These are phyloP conservation scores for Nasonia giraulti DNA, from an alignment of 1,140 invertebrate species.

Conservation along the genomic window DNA sequence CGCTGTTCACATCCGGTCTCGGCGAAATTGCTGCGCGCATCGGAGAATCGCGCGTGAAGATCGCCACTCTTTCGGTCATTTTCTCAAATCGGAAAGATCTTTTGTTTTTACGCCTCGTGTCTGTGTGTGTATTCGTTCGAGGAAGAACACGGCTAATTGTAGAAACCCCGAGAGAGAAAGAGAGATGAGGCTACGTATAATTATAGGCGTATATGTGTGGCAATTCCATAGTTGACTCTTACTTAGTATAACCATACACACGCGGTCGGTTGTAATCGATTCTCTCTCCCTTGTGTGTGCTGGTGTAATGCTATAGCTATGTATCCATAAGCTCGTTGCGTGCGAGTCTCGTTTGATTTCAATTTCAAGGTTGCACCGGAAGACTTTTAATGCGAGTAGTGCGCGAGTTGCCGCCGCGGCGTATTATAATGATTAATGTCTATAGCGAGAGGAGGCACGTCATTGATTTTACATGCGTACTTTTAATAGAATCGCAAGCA, in stretches of 20 bases:
- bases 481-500: neutral
- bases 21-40: constrained; percentile 13
- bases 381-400: neutral
- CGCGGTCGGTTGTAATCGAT: constrained; percentile 24
- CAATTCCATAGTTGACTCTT: constrained; percentile 34
- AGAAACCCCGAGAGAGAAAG: neutral
- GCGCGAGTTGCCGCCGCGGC: too few species aligned
- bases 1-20: neutral
- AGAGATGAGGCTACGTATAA: neutral
- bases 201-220: constrained; percentile 26
- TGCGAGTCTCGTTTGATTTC: constrained; percentile 19
- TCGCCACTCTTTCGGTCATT: constrained; percentile 14
- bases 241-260: constrained; percentile 13
- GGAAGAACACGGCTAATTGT: constrained; percentile 28
- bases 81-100: constrained; percentile 31
- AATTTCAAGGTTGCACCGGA: constrained; percentile 6
- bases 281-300: neutral
- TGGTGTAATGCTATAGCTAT: neutral
- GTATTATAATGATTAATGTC: constrained; percentile 25
- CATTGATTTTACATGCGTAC: constrained; percentile 1
- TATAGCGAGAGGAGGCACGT: neutral
- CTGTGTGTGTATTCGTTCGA: neutral
- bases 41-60: neutral
- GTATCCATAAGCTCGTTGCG: neutral
- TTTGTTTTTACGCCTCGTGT: constrained; percentile 21